Percentiles rank a stretch among this genome's conserved stretches.
Evolutionary conservation across 2,888 invertebrate genomes (phyloP).

Genomic region (Hartigia nigra): DNA sequence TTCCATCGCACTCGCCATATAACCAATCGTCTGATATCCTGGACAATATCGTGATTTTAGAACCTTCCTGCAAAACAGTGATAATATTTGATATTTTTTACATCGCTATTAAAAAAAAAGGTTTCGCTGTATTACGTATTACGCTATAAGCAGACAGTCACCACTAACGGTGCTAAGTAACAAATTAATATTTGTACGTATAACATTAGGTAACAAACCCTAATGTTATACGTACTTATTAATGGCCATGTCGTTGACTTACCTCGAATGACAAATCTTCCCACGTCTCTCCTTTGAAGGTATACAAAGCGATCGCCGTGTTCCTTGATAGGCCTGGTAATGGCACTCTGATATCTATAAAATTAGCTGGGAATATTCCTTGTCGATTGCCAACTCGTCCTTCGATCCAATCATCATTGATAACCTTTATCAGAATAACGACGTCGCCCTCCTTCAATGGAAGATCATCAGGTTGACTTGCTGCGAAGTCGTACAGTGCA

Average conservation of each 20-base stretch:
- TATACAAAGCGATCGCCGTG: constrained; percentile 76
- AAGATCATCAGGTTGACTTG: constrained; percentile 81
- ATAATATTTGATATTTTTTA: too few species aligned
- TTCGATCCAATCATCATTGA: constrained; percentile 84
- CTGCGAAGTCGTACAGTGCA: constrained; percentile 82
- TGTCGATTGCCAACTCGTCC: constrained; percentile 77
- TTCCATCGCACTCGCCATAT: constrained; percentile 76
- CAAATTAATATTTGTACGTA: too few species aligned
- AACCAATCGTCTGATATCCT: constrained; percentile 83
- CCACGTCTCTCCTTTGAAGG: constrained; percentile 74
- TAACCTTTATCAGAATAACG: constrained; percentile 76
- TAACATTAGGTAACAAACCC: too few species aligned
- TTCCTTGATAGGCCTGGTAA: constrained; percentile 63
- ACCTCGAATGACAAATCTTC: constrained; percentile 72
- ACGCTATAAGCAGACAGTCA: neutral
- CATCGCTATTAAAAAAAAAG: neutral
- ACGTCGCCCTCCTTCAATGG: constrained; percentile 81
- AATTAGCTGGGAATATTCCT: constrained; percentile 87
- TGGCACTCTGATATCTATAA: constrained; percentile 81
- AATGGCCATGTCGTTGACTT: constrained; percentile 29
- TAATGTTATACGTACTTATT: neutral
- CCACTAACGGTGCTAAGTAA: neutral
- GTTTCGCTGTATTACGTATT: neutral
- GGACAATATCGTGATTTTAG: constrained; percentile 73
- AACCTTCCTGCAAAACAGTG: constrained; percentile 68